A percentile compares a stretch with the other conserved stretches of the same genome.
phyloP scores from a whole-genome alignment of 2,113 vertebrate species.

The Melanerpes formicivorus region DNA sequence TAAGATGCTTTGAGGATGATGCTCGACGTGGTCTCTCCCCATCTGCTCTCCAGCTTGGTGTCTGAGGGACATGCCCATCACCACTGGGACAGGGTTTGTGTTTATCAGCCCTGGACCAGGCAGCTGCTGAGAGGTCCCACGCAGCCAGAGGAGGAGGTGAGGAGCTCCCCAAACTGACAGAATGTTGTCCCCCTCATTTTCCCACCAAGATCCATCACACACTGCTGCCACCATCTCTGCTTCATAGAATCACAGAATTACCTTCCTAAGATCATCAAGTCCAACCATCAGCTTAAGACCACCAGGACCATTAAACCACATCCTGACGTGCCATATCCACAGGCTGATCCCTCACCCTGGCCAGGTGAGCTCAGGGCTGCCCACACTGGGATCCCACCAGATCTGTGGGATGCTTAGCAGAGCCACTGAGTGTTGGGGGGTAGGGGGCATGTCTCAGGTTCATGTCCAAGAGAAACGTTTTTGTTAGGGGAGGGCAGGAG shows the following conservation, averaged over 20 bases:
- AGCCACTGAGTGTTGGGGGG: neutral
- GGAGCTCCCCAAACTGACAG: neutral
- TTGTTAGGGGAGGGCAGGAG: conserved; percentile 18
- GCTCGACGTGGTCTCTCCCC: neutral
- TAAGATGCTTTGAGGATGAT: conserved; percentile 47
- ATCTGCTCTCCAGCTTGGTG: neutral
- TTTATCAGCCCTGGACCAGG: neutral
- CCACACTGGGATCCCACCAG: rapidly evolving
- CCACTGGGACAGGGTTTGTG: neutral
- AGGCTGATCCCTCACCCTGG: too few relatives aligned
- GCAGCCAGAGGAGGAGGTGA: rapidly evolving
- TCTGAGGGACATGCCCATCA: neutral
- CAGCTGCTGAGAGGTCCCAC: neutral
- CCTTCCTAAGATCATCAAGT: too few relatives aligned
- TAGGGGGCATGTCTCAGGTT: neutral
- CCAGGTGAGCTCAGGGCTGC: neutral
- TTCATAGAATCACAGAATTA: too few relatives aligned
- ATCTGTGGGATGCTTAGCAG: neutral
- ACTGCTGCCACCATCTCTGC: rapidly evolving
- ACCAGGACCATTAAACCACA: too few relatives aligned
- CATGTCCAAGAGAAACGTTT: conserved; percentile 58
- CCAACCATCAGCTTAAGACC: too few relatives aligned
- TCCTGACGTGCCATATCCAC: too few relatives aligned
- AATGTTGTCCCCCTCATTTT: rapidly evolving
- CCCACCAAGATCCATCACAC: neutral